Percentiles rank a stretch among this genome's conserved stretches.
Evolutionary conservation across 2,888 invertebrate genomes (phyloP).

Genomic region (Tiphia femorata): DNA sequence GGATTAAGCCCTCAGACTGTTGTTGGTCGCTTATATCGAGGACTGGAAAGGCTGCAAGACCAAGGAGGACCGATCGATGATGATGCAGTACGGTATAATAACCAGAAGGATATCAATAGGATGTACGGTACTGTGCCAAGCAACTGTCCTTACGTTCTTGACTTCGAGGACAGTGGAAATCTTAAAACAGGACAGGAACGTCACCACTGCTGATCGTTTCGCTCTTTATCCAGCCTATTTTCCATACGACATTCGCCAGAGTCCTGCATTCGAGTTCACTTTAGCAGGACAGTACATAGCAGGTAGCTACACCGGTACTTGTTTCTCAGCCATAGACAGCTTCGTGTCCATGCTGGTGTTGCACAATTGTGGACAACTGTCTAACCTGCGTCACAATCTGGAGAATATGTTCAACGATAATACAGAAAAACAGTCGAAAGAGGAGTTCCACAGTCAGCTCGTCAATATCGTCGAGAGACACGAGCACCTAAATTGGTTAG

Average conservation of each 20-base stretch:
- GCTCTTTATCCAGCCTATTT: neutral
- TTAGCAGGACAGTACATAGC: neutral
- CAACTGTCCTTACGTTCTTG: conserved; percentile 24
- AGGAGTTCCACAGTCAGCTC: conserved; percentile 17
- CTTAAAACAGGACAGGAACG: no score
- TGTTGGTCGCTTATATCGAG: conserved; percentile 23
- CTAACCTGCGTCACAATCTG: conserved; percentile 15
- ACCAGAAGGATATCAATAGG: conserved; percentile 17
- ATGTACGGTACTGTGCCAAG: conserved; percentile 31
- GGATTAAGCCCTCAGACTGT: conserved; percentile 22
- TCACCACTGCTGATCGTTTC: no score
- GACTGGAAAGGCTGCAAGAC: conserved; percentile 15
- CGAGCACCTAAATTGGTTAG: no score
- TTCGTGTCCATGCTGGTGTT: conserved; percentile 35
- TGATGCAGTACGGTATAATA: conserved; percentile 19
- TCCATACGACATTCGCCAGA: neutral
- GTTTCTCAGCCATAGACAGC: neutral
- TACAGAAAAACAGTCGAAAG: accelerated
- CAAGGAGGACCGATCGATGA: conserved; percentile 6
- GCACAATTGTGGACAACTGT: conserved; percentile 37
- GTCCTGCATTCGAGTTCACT: neutral
- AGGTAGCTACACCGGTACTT: neutral
- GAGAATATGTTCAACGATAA: conserved; percentile 7
- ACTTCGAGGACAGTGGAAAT: conserved; percentile 3
- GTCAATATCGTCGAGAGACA: conserved; percentile 30